Percentiles rank a stretch among this genome's conserved stretches.
These are phyloP conservation scores for Schizopygopsis malacanthus DNA, from an alignment of 2,797 vertebrate genomes.

Conservation along the genomic window DNA sequence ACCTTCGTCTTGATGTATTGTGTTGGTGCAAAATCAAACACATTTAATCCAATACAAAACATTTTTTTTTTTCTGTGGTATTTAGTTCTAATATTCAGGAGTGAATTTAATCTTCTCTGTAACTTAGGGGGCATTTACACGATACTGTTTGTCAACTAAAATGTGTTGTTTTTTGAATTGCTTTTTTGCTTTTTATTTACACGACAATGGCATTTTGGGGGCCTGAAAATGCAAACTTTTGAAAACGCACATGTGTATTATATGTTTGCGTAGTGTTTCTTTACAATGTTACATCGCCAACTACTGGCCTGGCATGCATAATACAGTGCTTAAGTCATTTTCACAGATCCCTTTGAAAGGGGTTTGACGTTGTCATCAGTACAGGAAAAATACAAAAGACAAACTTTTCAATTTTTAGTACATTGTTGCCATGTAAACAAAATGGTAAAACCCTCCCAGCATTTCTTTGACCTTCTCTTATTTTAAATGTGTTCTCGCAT, in stretches of 20 bases:
- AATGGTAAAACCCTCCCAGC: slow-evolving; percentile 33
- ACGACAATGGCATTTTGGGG: too few species aligned
- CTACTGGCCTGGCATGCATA: background rate
- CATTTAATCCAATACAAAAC: background rate
- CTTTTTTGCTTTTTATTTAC: too few species aligned
- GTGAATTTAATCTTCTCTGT: background rate
- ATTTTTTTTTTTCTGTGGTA: background rate
- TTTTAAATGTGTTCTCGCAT: slow-evolving; percentile 14
- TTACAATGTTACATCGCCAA: too few species aligned
- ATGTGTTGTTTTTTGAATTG: too few species aligned
- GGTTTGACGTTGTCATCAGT: too few species aligned
- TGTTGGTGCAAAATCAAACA: background rate
- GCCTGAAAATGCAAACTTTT: too few species aligned
- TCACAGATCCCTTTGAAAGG: too few species aligned
- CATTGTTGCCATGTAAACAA: background rate
- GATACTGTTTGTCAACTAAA: too few species aligned
- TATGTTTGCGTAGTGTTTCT: too few species aligned
- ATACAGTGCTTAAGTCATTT: background rate
- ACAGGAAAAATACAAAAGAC: background rate
- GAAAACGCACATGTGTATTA: too few species aligned
- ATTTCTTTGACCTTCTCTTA: slow-evolving; percentile 53
- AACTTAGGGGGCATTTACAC: background rate
- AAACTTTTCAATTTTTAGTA: background rate
- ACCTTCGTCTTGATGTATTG: too few species aligned
- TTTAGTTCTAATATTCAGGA: background rate